Evolutionary conservation across 2,113 vertebrate species (phyloP), one percentile per base, ranked within the genome.

Genomic region (Glaucomys volans): DNA sequence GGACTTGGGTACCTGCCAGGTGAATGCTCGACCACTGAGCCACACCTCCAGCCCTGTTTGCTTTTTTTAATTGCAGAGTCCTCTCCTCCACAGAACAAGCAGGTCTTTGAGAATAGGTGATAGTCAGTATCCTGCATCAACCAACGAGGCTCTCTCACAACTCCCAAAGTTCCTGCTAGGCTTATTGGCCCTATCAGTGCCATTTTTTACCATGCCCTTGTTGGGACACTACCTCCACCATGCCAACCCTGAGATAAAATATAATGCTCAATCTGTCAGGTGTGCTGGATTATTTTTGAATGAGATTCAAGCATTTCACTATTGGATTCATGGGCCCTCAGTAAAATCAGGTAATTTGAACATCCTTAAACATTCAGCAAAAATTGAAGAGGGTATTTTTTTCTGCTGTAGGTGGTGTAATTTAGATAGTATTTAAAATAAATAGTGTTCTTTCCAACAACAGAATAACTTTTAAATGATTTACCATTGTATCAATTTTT

Each of bases 391-490:
- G 4, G 4, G 44, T 40, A 57, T 57, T n/a, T 44, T 80, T 69
- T 92, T 59, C 16, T 67, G 5, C 13, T 62, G 5, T 26, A 64
- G 12, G 18, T 44, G 50, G 8, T 9, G 8, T 89, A 90, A 24
- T 35, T 88, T 81, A 87, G 37, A 75, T 32, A 64, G 0, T 42
- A 13, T 83, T 54, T 75, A 66, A 95, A 85, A 76, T 44, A 57
- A 72, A 1, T 64, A 7, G 32, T 79, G 8, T 7, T 92, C 10
- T 74, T 81, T 77, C 8, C 52, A 95, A 72, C 5, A 5, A 42
- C n/a, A 80, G 11, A 91, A 30, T 77, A 8, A 54, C 7, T 54
- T 87, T 80, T 54, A 90, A 91, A 72, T 81, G 42, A 77, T 30
- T 66, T 88, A 91, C 76, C 0, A 64, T 35, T 67, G 80, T 50